Conservation (phyloP, 2,113 vertebrate species). For the Tonatia bakeri region DNA sequence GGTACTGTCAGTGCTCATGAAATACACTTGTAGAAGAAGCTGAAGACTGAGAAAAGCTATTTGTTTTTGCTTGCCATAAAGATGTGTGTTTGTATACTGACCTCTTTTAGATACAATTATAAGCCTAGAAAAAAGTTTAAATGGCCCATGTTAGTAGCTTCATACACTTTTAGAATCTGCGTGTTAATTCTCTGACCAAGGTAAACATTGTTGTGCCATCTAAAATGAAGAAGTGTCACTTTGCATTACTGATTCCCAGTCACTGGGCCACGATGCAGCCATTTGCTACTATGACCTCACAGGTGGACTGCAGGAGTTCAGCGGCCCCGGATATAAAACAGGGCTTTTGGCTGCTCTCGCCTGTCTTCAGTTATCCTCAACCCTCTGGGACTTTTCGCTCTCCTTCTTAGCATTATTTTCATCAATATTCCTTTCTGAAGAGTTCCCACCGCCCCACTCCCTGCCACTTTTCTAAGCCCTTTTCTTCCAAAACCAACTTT, state of each 20-base stretch:
- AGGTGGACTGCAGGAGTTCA: not conserved
- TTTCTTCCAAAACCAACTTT: not conserved
- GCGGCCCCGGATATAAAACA: not conserved
- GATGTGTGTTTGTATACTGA: not conserved
- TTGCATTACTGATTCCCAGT: not conserved
- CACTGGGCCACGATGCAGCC: not conserved
- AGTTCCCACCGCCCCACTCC: not conserved
- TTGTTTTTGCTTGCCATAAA: slow-evolving; percentile 8
- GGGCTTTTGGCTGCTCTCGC: not conserved
- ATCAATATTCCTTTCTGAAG: not conserved
- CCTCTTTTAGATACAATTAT: not conserved
- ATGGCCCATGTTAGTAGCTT: not conserved
- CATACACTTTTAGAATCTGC: not conserved
- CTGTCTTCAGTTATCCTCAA: not conserved
- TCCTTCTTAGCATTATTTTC: slow-evolving; percentile 5
- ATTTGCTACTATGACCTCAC: not conserved
- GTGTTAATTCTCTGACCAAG: not conserved
- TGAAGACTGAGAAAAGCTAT: not conserved
- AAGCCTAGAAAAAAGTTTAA: not conserved
- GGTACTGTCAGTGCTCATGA: not conserved
- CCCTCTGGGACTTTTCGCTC: not conserved
- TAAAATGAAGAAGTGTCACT: not conserved
- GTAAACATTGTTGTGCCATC: not conserved
- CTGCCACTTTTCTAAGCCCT: not conserved
- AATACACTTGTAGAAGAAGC: not conserved